These are phyloP conservation scores for Apis cerana DNA, from an alignment of 1,140 invertebrate species.

Conservation along the genomic window DNA sequence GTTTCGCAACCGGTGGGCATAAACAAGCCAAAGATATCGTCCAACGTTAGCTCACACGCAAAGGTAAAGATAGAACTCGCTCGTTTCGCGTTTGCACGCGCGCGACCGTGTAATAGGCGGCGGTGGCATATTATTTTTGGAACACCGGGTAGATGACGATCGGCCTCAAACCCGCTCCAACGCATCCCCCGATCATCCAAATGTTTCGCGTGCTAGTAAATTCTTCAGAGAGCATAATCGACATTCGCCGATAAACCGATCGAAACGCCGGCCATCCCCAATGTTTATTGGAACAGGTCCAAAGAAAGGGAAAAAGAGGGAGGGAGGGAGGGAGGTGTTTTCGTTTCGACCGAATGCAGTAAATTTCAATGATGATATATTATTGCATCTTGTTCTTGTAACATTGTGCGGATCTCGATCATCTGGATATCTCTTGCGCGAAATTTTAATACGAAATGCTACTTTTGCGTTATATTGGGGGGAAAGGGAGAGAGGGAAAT, in stretches of 20 bases:
- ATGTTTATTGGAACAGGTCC: slow-evolving; percentile 36
- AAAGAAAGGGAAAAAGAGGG: neutral
- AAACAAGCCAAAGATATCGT: slow-evolving; percentile 67
- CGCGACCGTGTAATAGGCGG: slow-evolving; percentile 38
- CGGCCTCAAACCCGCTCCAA: neutral
- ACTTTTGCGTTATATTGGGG: too few relatives aligned
- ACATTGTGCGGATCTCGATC: neutral
- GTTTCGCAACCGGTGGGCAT: slow-evolving; percentile 56
- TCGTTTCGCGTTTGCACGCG: slow-evolving; percentile 43
- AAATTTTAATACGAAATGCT: too few relatives aligned
- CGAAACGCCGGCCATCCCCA: neutral
- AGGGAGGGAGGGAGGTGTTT: neutral
- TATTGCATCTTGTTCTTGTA: neutral
- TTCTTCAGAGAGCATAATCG: neutral
- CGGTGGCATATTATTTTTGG: slow-evolving; percentile 53
- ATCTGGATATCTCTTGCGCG: too few relatives aligned
- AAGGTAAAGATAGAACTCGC: slow-evolving; percentile 62
- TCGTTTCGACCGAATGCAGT: neutral
- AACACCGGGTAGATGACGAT: slow-evolving; percentile 29
- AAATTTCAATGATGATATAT: neutral
- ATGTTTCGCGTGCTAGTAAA: neutral
- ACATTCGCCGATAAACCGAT: slow-evolving; percentile 14
- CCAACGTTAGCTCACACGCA: slow-evolving; percentile 56
- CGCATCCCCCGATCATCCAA: neutral
- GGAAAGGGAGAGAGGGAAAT: too few relatives aligned